These are phyloP conservation scores for Lysiphlebus fabarum DNA, from an alignment of 1,140 invertebrate species.

Conservation along the genomic window DNA sequence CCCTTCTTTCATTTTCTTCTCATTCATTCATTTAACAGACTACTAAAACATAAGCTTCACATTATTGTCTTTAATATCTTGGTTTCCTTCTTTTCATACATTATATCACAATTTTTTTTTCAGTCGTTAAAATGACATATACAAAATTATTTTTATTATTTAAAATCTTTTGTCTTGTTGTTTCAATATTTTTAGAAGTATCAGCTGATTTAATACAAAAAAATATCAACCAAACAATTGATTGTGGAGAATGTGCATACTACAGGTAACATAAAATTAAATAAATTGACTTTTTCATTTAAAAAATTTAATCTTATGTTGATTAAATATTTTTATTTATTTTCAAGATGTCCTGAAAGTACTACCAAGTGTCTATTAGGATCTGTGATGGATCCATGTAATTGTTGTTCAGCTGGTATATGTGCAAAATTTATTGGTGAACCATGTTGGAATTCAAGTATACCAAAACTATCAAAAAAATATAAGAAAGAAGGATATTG, in stretches of 20 bases:
- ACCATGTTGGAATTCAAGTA: slow-evolving; percentile 55
- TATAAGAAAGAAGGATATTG: slow-evolving; percentile 42
- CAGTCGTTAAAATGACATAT: slow-evolving; percentile 20
- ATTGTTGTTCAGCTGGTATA: slow-evolving; percentile 55
- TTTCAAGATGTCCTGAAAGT: slow-evolving; percentile 39
- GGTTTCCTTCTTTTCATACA: not conserved
- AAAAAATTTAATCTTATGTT: not conserved
- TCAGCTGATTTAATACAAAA: not conserved
- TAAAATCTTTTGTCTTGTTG: not conserved
- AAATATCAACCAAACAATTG: not conserved
- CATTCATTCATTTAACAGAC: not conserved
- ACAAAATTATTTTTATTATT: slow-evolving; percentile 1
- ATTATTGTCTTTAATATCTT: slow-evolving; percentile 11
- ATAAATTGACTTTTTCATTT: not conserved
- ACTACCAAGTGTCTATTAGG: slow-evolving; percentile 49
- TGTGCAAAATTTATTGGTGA: slow-evolving; percentile 59
- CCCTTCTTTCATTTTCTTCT: not conserved
- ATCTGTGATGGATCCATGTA: slow-evolving; percentile 56
- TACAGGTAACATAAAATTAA: slow-evolving; percentile 17
- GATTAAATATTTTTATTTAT: slow-evolving; percentile 11
- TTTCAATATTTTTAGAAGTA: not conserved
- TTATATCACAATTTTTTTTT: not conserved
- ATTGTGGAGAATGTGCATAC: slow-evolving; percentile 18
- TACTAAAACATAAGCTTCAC: not conserved
- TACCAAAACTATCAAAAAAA: slow-evolving; percentile 35